phyloP scores from a whole-genome alignment of 2,888 invertebrate genomes.

The Celastrina argiolus region DNA sequence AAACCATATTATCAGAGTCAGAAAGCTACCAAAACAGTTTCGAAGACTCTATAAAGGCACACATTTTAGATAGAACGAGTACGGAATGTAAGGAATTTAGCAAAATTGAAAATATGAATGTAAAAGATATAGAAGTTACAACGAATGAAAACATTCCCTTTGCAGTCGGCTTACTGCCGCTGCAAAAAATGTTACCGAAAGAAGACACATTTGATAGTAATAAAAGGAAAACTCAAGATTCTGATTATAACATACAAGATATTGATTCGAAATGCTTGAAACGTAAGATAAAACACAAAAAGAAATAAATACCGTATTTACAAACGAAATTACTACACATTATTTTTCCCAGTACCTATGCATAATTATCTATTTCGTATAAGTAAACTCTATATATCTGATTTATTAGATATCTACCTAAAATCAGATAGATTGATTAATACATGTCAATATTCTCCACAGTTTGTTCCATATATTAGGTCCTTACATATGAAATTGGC shows the following conservation, averaged over 20 bases:
- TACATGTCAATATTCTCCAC: too few species aligned
- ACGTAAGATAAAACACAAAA: constrained; percentile 67
- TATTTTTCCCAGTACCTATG: background rate
- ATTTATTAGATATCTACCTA: too few species aligned
- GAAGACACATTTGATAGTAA: constrained; percentile 46
- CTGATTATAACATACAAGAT: constrained; percentile 48
- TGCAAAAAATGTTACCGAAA: constrained; percentile 49
- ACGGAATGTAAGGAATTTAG: constrained; percentile 30
- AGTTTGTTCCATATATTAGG: too few species aligned
- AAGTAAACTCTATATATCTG: too few species aligned
- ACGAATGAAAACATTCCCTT: constrained; percentile 58
- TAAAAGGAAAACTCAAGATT: constrained; percentile 53
- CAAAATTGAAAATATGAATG: constrained; percentile 37
- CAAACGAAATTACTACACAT: background rate
- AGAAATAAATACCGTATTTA: constrained; percentile 31
- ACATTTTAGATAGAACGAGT: background rate
- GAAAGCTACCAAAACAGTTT: background rate
- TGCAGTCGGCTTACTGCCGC: constrained; percentile 65
- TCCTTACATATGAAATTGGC: too few species aligned
- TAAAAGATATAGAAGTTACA: constrained; percentile 41
- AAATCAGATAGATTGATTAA: too few species aligned
- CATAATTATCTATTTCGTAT: too few species aligned
- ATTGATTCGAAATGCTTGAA: constrained; percentile 65
- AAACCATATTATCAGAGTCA: constrained; percentile 33
- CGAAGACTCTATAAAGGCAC: background rate